Percentiles rank a stretch among this genome's conserved stretches.
These are phyloP conservation scores for Anneissia japonica DNA, from an alignment of 35 echinoderm and acorn worm genomes.

Conservation along the genomic window DNA sequence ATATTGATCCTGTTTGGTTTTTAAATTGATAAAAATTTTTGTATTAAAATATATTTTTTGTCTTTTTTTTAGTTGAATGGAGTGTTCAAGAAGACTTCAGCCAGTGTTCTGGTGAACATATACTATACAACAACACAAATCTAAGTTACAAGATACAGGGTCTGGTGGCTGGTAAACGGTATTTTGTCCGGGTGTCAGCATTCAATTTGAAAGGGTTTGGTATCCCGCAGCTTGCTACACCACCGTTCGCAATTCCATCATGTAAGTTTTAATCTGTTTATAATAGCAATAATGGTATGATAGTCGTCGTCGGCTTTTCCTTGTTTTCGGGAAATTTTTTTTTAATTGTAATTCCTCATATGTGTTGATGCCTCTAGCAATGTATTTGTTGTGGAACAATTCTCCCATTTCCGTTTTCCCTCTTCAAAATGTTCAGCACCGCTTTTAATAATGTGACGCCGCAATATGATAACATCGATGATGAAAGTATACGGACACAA, in stretches of 20 bases:
- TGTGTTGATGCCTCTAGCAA: no score
- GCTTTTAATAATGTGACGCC: no score
- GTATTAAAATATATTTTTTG: not conserved
- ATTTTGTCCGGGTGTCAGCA: conserved; percentile 90
- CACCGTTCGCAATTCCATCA: conserved; percentile 68
- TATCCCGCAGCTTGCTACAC: conserved; percentile 55
- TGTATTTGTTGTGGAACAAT: not conserved
- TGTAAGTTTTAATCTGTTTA: conserved; percentile 50
- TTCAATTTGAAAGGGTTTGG: conserved; percentile 99
- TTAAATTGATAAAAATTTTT: not conserved
- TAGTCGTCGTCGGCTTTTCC: no score
- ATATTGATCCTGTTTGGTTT: not conserved
- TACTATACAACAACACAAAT: conserved; percentile 67
- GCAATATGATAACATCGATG: no score
- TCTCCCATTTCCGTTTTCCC: not conserved
- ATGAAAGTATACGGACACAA: no score
- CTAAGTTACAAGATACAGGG: conserved; percentile 87
- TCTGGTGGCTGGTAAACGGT: conserved; percentile 62
- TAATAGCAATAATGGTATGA: no score
- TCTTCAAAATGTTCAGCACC: no score
- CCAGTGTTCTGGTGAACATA: conserved; percentile 75
- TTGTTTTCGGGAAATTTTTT: no score
- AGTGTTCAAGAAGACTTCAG: conserved; percentile 70
- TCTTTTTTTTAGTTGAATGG: conserved; percentile 83
- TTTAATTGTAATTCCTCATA: no score